Evolutionary conservation across 2,797 vertebrate genomes (phyloP).

Genomic region (Danionella dracula): DNA sequence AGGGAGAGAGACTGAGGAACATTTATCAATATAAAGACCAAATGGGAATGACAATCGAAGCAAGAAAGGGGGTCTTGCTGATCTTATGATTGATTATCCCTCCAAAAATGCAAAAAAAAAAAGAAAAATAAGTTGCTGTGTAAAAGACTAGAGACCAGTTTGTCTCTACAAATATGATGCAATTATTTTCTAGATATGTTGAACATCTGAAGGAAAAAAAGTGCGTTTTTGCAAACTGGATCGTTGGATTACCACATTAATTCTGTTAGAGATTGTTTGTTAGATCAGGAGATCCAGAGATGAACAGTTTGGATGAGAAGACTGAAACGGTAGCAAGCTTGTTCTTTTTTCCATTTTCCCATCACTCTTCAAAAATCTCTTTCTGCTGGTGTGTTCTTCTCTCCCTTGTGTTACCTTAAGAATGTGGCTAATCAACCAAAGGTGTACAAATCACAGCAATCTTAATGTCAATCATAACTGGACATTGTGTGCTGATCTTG

Average conservation of each 20-base stretch:
- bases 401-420: conserved; percentile 71
- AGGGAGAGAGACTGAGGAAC: conserved; percentile 1
- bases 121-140: conserved; percentile 13
- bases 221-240: too few relatives aligned
- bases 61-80: conserved; percentile 73
- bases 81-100: conserved; percentile 76
- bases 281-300: background rate
- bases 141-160: conserved; percentile 15
- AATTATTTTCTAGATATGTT: conserved; percentile 17
- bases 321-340: conserved; percentile 26
- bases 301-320: conserved; percentile 1
- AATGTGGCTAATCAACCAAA: conserved; percentile 81
- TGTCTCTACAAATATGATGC: conserved; percentile 13
- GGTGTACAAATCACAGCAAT: conserved; percentile 72
- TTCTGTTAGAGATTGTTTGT: background rate
- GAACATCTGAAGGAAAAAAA: conserved; percentile 20
- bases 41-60: conserved; percentile 76
- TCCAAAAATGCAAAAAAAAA: conserved; percentile 38
- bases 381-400: conserved; percentile 59
- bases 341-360: conserved; percentile 11
- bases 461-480: conserved; percentile 76
- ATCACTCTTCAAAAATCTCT: conserved; percentile 18
- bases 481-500: conserved; percentile 76
- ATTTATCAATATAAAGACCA: conserved; percentile 39
- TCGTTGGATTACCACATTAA: conserved; percentile 12